phyloP scores from a whole-genome alignment of 2,888 invertebrate species.

The Synanthedon formicaeformis region DNA sequence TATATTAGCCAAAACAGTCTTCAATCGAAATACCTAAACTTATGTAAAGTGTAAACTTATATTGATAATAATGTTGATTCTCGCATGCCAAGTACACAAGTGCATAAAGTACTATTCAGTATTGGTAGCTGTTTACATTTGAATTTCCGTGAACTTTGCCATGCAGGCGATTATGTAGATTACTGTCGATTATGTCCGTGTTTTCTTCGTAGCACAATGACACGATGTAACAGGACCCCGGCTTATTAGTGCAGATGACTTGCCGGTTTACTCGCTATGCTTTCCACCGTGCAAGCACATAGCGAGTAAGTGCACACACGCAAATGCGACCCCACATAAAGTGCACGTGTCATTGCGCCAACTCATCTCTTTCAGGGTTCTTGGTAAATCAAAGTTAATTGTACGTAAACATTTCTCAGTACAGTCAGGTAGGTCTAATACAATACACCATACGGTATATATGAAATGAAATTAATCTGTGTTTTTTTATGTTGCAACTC shows the following conservation, averaged over 20 bases:
- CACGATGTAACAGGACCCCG: conserved; percentile 35
- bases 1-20: too few relatives aligned
- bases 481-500: too few relatives aligned
- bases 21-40: too few relatives aligned
- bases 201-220: conserved; percentile 17
- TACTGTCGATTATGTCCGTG: conserved; percentile 8
- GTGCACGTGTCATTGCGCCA: conserved; percentile 11
- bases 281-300: conserved; percentile 16
- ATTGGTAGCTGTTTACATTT: not conserved
- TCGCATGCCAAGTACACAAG: too few relatives aligned
- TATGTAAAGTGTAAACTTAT: too few relatives aligned
- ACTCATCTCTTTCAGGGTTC: not conserved
- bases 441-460: too few relatives aligned
- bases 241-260: conserved; percentile 53
- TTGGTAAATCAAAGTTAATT: too few relatives aligned
- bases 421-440: too few relatives aligned
- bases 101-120: too few relatives aligned
- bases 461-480: too few relatives aligned
- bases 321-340: conserved; percentile 27
- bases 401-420: too few relatives aligned
- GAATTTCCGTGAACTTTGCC: not conserved
- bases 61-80: too few relatives aligned
- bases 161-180: not conserved
- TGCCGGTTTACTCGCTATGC: conserved; percentile 32
- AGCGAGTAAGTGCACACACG: conserved; percentile 12